Evolutionary conservation across 2,888 invertebrate genomes (phyloP), one percentile per base, ranked within the genome.

Genomic region (Polylopha cassiicola): DNA sequence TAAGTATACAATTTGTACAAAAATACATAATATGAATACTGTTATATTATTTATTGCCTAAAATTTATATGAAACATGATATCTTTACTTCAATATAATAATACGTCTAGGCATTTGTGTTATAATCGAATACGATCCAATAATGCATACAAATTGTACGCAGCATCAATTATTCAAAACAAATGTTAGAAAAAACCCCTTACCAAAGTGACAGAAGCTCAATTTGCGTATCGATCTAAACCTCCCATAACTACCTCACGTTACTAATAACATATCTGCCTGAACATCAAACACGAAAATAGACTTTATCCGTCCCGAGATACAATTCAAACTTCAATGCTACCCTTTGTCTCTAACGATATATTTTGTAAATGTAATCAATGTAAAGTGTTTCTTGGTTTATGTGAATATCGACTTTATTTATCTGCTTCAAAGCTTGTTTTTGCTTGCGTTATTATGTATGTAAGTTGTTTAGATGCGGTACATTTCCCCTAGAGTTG

Each of bases 401-500:
- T 20, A 47, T 47, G 44, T 34, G 41, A 58, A 58, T 55, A 43
- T 47, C 45, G 30, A 28, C 33, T 51, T 47, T 60, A 55, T 56
- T 36, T 20, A 10, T 38, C 28, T 4, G 15, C n/a, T 18, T 41
- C 57, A 63, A 37, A 50, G 65, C 56, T 29, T 44, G 43, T 50
- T 64, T 63, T 66, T 44, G 41, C 46, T 43, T 53, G 56, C 14
- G 11, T 14, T 11, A 20, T 14, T 30, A 22, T 38, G 43, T 29
- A 34, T 50, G 47, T 58, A 50, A 39, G 59, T 47, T 57, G 50
- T 63, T 64, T 37, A 43, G 44, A 4, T 43, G 41, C 42, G 44
- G 39, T 21, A 38, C 33, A 51, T 43, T 69, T 70, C 78, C 79
- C 80, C 82, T 77, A 72, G 71, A 72, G 71, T 72, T 66, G 69